Evolutionary conservation across 2,888 invertebrate species (phyloP), one percentile per base, ranked within the genome.

Genomic region (Lycia hirtaria): DNA sequence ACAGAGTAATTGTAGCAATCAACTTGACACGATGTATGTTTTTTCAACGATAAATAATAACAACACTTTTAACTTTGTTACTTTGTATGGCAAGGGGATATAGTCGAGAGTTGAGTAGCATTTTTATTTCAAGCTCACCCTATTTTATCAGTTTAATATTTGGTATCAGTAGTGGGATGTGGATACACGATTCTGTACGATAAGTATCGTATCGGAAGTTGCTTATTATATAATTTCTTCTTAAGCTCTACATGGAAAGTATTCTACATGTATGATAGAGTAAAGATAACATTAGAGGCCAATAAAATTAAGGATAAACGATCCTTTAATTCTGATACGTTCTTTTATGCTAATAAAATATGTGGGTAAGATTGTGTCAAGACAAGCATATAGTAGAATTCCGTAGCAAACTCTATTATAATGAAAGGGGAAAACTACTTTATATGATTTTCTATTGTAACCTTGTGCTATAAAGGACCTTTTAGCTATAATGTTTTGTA

Each of bases 1-100:
- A 90, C 85, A 87, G 72, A 68, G 72, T 85, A 78, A 77, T 77
- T 77, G 73, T 66, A 68, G 62, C 65, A 61, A 67, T 67, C 55
- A 64, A 64, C 58, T 67, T 58, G 55, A 57, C 50, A 63, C 58
- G 54, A 53, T 56, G 52, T 56, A 53, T 47, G 51, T 60, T 58
- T 50, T 57, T 59, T 56, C 15, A 30, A 55, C 37, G 15, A 48
- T 55, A 28, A 55, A 48, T 44, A 45, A 40, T 15, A 19, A 33
- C n/a, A 26, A 28, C 26, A 41, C 37, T 28, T 33, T 19, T 10
- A 37, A 30, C 19, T 30, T 38, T 28, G 3, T 49, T 38, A 15
- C 47, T 41, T 55, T 47, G 40, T 60, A 32, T 15, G 17, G 4
- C 22, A 1, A 48, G 14, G 33, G 10, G 0, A 33, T 10, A 55